phyloP scores from a whole-genome alignment of 53 echinoderm and acorn worm species.

The Temnopleurus reevesii region DNA sequence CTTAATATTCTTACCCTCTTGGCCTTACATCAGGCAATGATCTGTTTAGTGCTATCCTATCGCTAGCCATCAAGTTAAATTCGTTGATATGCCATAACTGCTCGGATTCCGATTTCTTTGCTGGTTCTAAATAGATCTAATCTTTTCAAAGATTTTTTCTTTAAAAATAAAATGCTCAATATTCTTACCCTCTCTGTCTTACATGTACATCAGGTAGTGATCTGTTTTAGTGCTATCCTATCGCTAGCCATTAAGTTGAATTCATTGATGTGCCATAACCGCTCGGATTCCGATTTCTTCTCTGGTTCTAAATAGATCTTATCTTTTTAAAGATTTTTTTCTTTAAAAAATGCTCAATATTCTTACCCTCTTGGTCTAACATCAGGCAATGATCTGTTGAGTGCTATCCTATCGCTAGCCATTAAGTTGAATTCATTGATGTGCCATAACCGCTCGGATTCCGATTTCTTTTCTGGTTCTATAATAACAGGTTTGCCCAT shows the following conservation, averaged over 20 bases:
- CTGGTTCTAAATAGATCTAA: no score
- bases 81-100: conserved; percentile 89
- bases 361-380: conserved; percentile 97
- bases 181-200: no score
- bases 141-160: no score
- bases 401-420: conserved; percentile 94
- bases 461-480: conserved; percentile 90
- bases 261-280: conserved; percentile 90
- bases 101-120: conserved; percentile 81
- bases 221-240: no score
- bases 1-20: no score
- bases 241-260: conserved; percentile 98
- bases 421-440: conserved; percentile 99
- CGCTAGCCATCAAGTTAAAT: no score
- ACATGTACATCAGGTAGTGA: no score
- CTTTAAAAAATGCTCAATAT: not conserved
- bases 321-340: no score
- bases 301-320: conserved; percentile 94
- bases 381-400: conserved; percentile 93
- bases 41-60: no score
- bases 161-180: no score
- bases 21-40: no score
- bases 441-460: conserved; percentile 83
- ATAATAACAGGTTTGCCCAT: conserved; percentile 99
- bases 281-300: conserved; percentile 71